Base-by-base conservation (phyloP, 2,888 invertebrate species). In the Orthonevra nobilis region DNA sequence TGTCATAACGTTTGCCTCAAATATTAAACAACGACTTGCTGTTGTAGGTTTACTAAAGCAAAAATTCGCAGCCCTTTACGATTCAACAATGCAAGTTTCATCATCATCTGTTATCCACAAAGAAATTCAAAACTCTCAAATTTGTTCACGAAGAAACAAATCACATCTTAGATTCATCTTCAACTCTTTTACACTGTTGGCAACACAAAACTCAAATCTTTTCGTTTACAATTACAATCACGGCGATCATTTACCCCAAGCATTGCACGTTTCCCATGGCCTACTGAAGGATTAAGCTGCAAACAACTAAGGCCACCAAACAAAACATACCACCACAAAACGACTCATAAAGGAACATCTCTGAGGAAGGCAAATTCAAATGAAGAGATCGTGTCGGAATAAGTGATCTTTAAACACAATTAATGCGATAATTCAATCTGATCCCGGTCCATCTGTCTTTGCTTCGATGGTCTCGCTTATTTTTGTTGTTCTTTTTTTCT, bases 341-440 rank as follows among this genome's bases (percentile, higher is more conserved):
- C 26, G 44, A 66, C 34, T 46, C 28, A 48, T 10, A 28, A 44
- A 30, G 50, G 48, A 50, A 32, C 23, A 23, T 46, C 19, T 60
- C 36, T 44, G 46, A 44, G 32, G 36, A 48, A 52, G 42, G 15
- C 30, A 17, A 61, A 68, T 68, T 38, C 54, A 46, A 74, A 68
- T 61, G 60, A 56, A 68, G 54, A 66, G 74, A 74, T 74, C 68
- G 61, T 61, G 74, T 61, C 60, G 68, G 60, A 74, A 68, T 52
- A 68, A 74, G 52, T 46, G 66, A 68, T 74, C 60, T 74, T 66
- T 61, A 68, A 44, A 68, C 52, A 74, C 60, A 68, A 74, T 66
- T 74, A 68, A 74, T 74, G 52, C 60, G 68, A 74, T 66, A 68
- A 68, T 74, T 74, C 66, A 66, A 74, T 74, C 66, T 44, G 68